A percentile compares a stretch with the other conserved stretches of the same genome.
Conservation (phyloP, 2,113 vertebrate genomes). For the Nestor notabilis region DNA sequence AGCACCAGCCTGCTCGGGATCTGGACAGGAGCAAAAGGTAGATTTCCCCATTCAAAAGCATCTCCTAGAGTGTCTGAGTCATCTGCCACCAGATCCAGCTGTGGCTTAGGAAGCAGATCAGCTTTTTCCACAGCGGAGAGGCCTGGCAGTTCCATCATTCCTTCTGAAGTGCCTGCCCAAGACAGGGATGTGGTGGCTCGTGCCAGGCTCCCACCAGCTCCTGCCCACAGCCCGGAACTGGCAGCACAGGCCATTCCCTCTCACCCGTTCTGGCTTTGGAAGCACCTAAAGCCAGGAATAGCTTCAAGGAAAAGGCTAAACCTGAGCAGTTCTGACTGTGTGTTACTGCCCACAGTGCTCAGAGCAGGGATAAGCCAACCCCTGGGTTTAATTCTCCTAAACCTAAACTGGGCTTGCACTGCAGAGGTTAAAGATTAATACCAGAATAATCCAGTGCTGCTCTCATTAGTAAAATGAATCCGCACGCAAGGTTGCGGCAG, state of each 20-base stretch:
- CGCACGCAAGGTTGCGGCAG: neutral
- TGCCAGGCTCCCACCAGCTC: neutral
- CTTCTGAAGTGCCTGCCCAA: conserved; percentile 46
- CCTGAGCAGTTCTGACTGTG: neutral
- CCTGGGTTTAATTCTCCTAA: neutral
- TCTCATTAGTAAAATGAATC: neutral
- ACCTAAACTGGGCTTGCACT: neutral
- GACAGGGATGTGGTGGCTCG: neutral
- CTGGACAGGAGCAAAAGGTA: neutral
- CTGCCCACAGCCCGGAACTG: neutral
- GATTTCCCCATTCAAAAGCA: neutral
- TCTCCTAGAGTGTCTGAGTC: conserved; percentile 13
- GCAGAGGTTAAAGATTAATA: neutral
- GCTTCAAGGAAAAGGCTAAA: conserved; percentile 27
- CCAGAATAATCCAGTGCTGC: neutral
- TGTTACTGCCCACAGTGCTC: neutral
- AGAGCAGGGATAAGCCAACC: neutral
- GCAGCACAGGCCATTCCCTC: neutral
- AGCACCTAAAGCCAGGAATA: neutral
- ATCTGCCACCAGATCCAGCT: neutral
- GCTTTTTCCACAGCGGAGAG: neutral
- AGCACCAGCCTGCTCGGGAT: neutral
- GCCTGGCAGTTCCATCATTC: neutral
- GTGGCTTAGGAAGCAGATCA: neutral
- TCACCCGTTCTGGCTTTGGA: rapidly evolving